These are phyloP conservation scores for Catocala fraxini DNA, from an alignment of 2,888 invertebrate species.

Conservation along the genomic window DNA sequence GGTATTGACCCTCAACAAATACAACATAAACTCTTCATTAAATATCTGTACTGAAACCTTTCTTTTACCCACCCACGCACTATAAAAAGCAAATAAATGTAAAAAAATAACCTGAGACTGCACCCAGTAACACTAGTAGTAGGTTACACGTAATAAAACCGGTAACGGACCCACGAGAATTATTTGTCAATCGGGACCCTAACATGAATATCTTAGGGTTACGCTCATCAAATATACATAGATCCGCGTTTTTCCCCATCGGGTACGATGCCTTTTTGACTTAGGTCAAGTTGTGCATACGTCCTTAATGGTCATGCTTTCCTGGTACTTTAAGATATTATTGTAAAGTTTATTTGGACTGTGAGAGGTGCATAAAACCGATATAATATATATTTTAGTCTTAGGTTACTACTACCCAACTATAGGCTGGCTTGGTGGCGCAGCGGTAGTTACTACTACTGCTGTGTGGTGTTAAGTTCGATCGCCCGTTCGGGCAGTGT, in stretches of 20 bases:
- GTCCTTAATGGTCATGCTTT: constrained; percentile 27
- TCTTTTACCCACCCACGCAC: background rate
- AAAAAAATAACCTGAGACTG: constrained; percentile 21
- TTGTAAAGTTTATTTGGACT: too few species aligned
- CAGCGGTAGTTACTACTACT: too few species aligned
- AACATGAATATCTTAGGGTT: constrained; percentile 63
- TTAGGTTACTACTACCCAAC: too few species aligned
- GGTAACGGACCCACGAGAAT: constrained; percentile 46
- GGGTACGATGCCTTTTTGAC: constrained; percentile 20
- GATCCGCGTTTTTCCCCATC: constrained; percentile 58
- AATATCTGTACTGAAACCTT: background rate
- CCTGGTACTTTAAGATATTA: constrained; percentile 9
- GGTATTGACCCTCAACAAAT: too few species aligned
- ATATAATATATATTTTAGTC: too few species aligned
- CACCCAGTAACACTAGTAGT: constrained; percentile 2
- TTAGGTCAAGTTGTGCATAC: constrained; percentile 37
- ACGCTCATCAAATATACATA: constrained; percentile 68
- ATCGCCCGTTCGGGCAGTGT: too few species aligned
- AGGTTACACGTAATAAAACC: constrained; percentile 18
- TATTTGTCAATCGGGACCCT: constrained; percentile 64
- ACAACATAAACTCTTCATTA: too few species aligned
- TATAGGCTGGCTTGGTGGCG: too few species aligned
- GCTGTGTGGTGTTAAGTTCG: too few species aligned
- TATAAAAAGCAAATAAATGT: background rate
- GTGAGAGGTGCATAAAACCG: too few species aligned